Evolutionary conservation across 1,140 invertebrate genomes (phyloP).

Genomic region (Homalodisca vitripennis): DNA sequence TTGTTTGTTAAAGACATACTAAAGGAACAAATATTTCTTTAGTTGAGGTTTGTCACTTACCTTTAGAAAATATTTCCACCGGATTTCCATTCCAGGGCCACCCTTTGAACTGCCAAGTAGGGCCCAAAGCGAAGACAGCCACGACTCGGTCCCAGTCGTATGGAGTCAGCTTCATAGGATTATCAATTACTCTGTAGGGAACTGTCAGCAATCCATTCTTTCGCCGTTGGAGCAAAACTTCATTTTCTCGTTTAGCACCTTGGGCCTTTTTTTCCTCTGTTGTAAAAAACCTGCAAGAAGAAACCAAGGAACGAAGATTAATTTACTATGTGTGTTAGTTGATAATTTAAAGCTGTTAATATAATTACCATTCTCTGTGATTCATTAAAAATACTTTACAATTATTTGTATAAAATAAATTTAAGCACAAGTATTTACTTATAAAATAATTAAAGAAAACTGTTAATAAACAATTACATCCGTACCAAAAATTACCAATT

Average conservation of each 20-base stretch:
- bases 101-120: constrained; percentile 99
- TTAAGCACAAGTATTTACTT: background rate
- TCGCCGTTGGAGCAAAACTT: constrained; percentile 87
- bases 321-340: too few species aligned
- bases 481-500: too few species aligned
- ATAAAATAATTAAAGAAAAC: background rate
- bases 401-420: too few species aligned
- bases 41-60: too few species aligned
- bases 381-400: too few species aligned
- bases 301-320: constrained; percentile 16
- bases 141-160: constrained; percentile 99
- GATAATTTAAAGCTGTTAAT: too few species aligned
- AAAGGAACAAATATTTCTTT: too few species aligned
- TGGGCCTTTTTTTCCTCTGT: constrained; percentile 87
- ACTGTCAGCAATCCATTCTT: constrained; percentile 72
- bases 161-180: constrained; percentile 83
- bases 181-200: constrained; percentile 94
- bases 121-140: constrained; percentile 98
- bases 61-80: constrained; percentile 95
- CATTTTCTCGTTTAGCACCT: constrained; percentile 86
- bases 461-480: too few species aligned
- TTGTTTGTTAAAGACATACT: too few species aligned
- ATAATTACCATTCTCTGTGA: too few species aligned
- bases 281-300: constrained; percentile 67
- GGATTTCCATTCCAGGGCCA: constrained; percentile 99